Percentiles rank a stretch among this genome's conserved stretches.
phyloP scores from a whole-genome alignment of 2,888 invertebrate species.

The Platycnemis pennipes region DNA sequence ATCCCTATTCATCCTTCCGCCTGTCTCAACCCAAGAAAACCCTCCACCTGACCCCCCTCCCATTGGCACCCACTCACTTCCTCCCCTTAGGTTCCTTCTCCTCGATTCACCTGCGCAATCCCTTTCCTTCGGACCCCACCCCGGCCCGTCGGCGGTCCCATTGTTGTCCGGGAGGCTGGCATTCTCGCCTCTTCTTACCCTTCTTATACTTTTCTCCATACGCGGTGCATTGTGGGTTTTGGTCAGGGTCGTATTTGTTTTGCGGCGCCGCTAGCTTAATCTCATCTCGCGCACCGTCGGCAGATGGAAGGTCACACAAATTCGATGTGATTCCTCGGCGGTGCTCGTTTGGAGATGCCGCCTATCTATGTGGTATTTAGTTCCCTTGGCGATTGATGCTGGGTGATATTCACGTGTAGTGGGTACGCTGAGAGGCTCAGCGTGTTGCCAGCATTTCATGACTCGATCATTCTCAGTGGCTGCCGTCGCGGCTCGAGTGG shows the following conservation, averaged over 20 bases:
- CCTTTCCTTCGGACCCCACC: neutral
- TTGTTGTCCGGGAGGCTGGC: neutral
- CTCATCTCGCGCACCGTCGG: neutral
- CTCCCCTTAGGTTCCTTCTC: neutral
- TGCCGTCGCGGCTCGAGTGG: neutral
- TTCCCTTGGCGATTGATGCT: neutral
- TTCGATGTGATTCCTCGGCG: neutral
- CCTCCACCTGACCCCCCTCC: too few species aligned
- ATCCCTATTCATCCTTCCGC: neutral
- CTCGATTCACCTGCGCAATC: slow-evolving; percentile 3
- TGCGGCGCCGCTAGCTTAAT: slow-evolving; percentile 7
- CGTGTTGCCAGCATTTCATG: neutral
- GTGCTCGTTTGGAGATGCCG: neutral
- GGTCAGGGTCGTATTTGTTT: slow-evolving; percentile 17
- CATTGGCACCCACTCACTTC: neutral
- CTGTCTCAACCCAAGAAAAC: neutral
- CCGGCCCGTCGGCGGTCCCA: neutral
- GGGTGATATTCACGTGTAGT: neutral
- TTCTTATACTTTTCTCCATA: neutral
- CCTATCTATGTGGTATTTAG: neutral
- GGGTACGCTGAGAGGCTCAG: neutral
- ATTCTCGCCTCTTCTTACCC: neutral
- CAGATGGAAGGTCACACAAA: slow-evolving; percentile 10
- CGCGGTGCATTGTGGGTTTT: neutral
- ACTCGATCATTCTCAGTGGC: neutral